Evolutionary conservation across 2,888 invertebrate genomes (phyloP).

Genomic region (Tenthredo notha): DNA sequence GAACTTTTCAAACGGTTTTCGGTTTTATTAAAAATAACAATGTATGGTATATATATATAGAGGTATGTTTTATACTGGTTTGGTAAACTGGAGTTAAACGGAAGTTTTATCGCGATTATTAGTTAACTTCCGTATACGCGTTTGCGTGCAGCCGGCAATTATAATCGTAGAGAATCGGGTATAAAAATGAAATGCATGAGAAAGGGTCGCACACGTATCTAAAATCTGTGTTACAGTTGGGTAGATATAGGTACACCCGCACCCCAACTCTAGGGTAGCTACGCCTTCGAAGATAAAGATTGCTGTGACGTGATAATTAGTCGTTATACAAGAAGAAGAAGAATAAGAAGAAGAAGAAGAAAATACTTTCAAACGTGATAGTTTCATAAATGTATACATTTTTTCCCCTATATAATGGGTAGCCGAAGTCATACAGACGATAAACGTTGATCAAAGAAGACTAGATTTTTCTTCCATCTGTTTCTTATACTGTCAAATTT

Average conservation of each 20-base stretch:
- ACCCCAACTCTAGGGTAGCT: background rate
- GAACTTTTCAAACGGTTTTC: background rate
- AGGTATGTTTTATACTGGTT: background rate
- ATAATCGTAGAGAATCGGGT: constrained; percentile 29
- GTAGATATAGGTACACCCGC: background rate
- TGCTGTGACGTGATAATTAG: constrained; percentile 46
- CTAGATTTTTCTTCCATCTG: background rate
- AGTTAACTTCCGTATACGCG: constrained; percentile 18
- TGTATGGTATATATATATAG: background rate
- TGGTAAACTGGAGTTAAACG: constrained; percentile 26
- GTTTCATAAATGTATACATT: background rate
- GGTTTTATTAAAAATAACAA: background rate
- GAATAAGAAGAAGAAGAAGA: background rate
- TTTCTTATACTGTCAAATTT: background rate
- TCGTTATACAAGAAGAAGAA: background rate
- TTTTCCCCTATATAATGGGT: background rate
- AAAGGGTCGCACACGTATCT: constrained; percentile 12
- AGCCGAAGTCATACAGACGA: background rate
- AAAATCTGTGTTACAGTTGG: background rate
- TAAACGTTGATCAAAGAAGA: background rate
- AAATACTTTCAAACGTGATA: background rate
- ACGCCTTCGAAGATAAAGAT: constrained; percentile 4
- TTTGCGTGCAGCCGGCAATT: constrained; percentile 26
- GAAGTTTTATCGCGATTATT: constrained; percentile 28
- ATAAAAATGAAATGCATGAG: constrained; percentile 16